Percentiles rank a stretch among this genome's conserved stretches.
These are phyloP conservation scores for Microcebus lehilahytsara DNA, from an alignment of 2,113 vertebrate genomes.

Conservation along the genomic window DNA sequence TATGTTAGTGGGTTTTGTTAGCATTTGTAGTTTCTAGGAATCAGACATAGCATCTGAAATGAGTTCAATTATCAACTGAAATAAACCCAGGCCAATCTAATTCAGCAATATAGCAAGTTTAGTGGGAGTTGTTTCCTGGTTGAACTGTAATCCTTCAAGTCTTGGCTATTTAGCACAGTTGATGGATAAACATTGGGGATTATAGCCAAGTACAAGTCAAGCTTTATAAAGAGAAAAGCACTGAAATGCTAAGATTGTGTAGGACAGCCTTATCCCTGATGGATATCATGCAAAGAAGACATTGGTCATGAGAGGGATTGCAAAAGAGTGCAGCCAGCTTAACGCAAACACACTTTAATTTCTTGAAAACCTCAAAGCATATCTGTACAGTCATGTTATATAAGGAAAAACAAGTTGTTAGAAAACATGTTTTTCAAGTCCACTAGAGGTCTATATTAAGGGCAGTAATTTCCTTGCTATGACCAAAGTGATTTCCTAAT, in stretches of 20 bases:
- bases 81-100: neutral
- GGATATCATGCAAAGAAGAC: neutral
- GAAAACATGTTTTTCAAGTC: too few species aligned
- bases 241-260: neutral
- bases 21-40: neutral
- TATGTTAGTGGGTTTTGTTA: conserved; percentile 1
- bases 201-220: neutral
- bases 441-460: too few species aligned
- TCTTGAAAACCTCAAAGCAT: too few species aligned
- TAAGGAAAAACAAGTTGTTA: too few species aligned
- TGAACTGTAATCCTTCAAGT: neutral
- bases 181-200: neutral
- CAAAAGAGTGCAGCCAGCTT: neutral
- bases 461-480: too few species aligned
- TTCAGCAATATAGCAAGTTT: neutral
- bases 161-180: neutral
- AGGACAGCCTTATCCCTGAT: neutral
- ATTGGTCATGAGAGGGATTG: neutral
- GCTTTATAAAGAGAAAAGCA: conserved; percentile 41
- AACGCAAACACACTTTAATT: too few species aligned
- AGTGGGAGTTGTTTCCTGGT: neutral
- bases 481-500: too few species aligned
- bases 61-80: neutral
- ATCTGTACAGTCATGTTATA: too few species aligned
- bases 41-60: neutral